Evolutionary conservation across 2,888 invertebrate species (phyloP).

Genomic region (Pristionchus exspectatus): DNA sequence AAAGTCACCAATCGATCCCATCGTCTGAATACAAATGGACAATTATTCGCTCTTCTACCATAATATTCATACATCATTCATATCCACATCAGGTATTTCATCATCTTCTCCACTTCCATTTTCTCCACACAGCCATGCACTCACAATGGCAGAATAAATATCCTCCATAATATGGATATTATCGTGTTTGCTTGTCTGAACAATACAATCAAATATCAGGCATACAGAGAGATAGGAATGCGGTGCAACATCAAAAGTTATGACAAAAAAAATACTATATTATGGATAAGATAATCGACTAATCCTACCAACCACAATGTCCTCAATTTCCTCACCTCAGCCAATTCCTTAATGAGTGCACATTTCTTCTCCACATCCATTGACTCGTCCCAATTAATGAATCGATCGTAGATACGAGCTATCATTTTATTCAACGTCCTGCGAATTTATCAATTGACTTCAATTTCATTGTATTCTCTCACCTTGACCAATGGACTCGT

Average conservation of each 20-base stretch:
- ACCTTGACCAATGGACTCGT: too few relatives aligned
- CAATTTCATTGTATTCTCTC: too few relatives aligned
- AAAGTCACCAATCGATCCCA: constrained; percentile 1
- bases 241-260: too few relatives aligned
- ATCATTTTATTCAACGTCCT: constrained; percentile 20
- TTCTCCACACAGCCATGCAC: constrained; percentile 45
- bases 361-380: too few relatives aligned
- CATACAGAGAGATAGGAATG: too few relatives aligned
- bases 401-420: constrained; percentile 36
- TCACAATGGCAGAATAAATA: neutral
- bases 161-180: too few relatives aligned
- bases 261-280: too few relatives aligned
- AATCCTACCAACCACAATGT: too few relatives aligned
- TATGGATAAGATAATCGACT: too few relatives aligned
- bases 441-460: neutral
- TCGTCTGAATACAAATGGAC: constrained; percentile 28
- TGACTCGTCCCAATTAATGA: too few relatives aligned
- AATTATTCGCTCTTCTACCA: neutral
- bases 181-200: constrained; percentile 33
- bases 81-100: constrained; percentile 33
- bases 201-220: neutral
- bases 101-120: constrained; percentile 21
- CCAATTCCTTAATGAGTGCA: too few relatives aligned
- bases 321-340: too few relatives aligned
- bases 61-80: constrained; percentile 43